Evolutionary conservation across 2,113 vertebrate genomes (phyloP).

Genomic region (Barnardius zonarius): DNA sequence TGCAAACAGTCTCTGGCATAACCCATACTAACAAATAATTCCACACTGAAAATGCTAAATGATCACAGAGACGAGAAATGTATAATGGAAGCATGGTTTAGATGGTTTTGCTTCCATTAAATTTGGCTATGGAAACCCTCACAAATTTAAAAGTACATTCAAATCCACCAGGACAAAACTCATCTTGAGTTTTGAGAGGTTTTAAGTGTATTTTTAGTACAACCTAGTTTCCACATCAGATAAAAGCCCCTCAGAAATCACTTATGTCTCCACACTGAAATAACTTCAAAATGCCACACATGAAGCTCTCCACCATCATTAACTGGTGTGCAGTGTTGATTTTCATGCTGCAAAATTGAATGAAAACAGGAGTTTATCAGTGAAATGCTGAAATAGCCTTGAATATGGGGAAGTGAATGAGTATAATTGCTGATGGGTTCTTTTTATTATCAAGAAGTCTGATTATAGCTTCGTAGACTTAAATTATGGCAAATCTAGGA

Average conservation of each 20-base stretch:
- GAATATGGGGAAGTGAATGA: slow-evolving; percentile 41
- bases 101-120: neutral
- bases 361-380: slow-evolving; percentile 56
- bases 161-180: neutral
- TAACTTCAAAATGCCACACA: slow-evolving; percentile 36
- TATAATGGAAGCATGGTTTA: neutral
- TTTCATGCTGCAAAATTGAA: slow-evolving; percentile 27
- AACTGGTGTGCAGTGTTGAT: slow-evolving; percentile 36
- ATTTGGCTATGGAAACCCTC: neutral
- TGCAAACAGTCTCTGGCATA: neutral
- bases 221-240: neutral
- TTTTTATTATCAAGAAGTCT: slow-evolving; percentile 55
- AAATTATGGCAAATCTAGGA: slow-evolving; percentile 54
- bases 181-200: neutral
- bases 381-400: slow-evolving; percentile 42
- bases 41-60: neutral
- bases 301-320: slow-evolving; percentile 9
- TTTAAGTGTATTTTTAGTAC: neutral
- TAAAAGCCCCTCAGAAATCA: neutral
- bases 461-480: slow-evolving; percentile 59
- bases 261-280: neutral
- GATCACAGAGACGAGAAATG: neutral
- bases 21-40: neutral
- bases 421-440: slow-evolving; percentile 56
- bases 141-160: neutral